Percentiles rank a stretch among this genome's conserved stretches.
Evolutionary conservation across 2,888 invertebrate genomes (phyloP).

Genomic region (Zygaena filipendulae): DNA sequence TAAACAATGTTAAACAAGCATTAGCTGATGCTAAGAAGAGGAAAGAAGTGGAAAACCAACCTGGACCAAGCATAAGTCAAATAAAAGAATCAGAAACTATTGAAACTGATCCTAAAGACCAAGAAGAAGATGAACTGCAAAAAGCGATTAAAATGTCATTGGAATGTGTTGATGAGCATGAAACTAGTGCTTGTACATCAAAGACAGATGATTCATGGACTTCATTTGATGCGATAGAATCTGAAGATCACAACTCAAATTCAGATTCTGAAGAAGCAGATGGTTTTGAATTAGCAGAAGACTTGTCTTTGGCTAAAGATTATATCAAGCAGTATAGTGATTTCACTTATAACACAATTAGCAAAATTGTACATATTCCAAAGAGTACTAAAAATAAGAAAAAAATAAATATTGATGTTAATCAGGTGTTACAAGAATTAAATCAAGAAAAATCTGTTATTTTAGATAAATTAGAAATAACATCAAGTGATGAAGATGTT

Average conservation of each 20-base stretch:
- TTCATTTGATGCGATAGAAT: conserved; percentile 40
- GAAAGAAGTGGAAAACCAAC: conserved; percentile 25
- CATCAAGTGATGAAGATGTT: conserved; percentile 52
- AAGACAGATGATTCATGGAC: conserved; percentile 60
- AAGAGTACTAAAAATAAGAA: conserved; percentile 24
- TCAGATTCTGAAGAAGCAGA: conserved; percentile 55
- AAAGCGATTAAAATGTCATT: conserved; percentile 71
- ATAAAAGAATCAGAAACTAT: conserved; percentile 32
- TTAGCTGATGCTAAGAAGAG: conserved; percentile 59
- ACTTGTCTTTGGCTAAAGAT: conserved; percentile 71
- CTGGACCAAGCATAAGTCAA: conserved; percentile 18
- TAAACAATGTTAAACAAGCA: conserved; percentile 76
- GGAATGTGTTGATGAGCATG: conserved; percentile 41
- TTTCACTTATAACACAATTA: conserved; percentile 76
- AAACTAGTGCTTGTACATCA: conserved; percentile 31
- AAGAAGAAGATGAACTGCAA: conserved; percentile 67
- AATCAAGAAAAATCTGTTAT: conserved; percentile 42
- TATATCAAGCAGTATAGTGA: conserved; percentile 84
- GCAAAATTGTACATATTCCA: conserved; percentile 57
- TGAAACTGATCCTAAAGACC: conserved; percentile 20
- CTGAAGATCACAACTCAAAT: conserved; percentile 46
- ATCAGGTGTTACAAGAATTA: conserved; percentile 44
- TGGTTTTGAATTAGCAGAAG: conserved; percentile 35
- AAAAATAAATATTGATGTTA: conserved; percentile 31
- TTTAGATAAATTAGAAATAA: conserved; percentile 36